These are phyloP conservation scores for Mastomys coucha DNA, from an alignment of 2,113 vertebrate species.

Conservation along the genomic window DNA sequence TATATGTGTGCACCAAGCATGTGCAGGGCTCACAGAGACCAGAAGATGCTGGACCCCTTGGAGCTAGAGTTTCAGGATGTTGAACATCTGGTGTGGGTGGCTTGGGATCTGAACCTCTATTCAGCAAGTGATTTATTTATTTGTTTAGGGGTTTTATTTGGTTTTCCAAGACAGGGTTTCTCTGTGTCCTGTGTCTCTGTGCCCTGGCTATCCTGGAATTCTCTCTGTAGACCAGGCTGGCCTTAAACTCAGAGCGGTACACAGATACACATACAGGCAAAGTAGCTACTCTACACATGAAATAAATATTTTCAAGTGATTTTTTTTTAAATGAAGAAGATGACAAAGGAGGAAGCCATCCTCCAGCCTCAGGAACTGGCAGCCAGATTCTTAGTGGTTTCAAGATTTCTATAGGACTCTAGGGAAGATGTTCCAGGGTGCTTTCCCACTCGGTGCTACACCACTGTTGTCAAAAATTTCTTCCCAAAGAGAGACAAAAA, in stretches of 20 bases:
- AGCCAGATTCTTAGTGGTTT: background rate
- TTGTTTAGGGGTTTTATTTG: background rate
- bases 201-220: background rate
- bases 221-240: background rate
- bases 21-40: background rate
- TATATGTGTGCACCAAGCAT: background rate
- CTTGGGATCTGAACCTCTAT: background rate
- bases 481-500: background rate
- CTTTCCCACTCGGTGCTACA: background rate
- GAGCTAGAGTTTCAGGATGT: background rate
- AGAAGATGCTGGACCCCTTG: background rate
- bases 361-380: too few relatives aligned
- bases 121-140: background rate
- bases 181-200: background rate
- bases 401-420: background rate
- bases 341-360: too few relatives aligned
- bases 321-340: too few relatives aligned
- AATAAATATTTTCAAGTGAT: too few relatives aligned
- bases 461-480: background rate
- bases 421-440: background rate
- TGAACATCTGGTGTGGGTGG: background rate
- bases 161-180: background rate
- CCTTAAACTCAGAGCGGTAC: background rate
- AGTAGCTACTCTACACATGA: too few relatives aligned
- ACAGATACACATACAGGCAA: too few relatives aligned